Conservation (phyloP, 2,113 vertebrate species). For the Petroica traversi region DNA sequence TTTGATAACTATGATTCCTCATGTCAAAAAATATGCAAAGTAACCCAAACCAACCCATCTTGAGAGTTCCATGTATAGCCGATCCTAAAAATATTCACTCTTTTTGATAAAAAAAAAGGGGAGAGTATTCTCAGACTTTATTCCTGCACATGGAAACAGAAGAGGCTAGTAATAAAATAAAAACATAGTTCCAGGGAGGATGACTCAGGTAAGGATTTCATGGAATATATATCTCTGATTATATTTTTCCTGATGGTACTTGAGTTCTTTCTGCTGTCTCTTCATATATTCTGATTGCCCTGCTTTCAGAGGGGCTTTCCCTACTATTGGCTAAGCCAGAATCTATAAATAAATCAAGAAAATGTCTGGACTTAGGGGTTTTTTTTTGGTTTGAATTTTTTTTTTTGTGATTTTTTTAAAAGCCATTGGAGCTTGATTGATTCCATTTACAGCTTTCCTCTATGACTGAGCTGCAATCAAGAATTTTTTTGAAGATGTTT, state of each 20-base stretch:
- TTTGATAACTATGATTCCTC: neutral
- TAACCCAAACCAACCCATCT: neutral
- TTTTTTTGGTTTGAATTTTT: too few relatives aligned
- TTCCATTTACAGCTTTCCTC: neutral
- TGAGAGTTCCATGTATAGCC: neutral
- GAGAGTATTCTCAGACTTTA: neutral
- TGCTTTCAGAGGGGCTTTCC: neutral
- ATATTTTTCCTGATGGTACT: neutral
- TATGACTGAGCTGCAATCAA: neutral
- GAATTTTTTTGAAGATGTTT: neutral
- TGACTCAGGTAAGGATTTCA: neutral
- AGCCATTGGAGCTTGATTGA: neutral
- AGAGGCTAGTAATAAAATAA: neutral
- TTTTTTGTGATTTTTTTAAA: neutral
- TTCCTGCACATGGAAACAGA: neutral
- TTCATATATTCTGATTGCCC: neutral
- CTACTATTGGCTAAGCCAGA: neutral
- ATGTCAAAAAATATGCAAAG: neutral
- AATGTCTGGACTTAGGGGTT: neutral
- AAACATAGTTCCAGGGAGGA: neutral
- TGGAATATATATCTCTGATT: neutral
- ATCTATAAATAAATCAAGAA: neutral
- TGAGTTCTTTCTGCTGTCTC: neutral
- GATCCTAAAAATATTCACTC: neutral
- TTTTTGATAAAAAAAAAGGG: neutral